Percentiles rank a stretch among this genome's conserved stretches.
phyloP scores from a whole-genome alignment of 2,797 vertebrate genomes.

The Arnoldichthys spilopterus region DNA sequence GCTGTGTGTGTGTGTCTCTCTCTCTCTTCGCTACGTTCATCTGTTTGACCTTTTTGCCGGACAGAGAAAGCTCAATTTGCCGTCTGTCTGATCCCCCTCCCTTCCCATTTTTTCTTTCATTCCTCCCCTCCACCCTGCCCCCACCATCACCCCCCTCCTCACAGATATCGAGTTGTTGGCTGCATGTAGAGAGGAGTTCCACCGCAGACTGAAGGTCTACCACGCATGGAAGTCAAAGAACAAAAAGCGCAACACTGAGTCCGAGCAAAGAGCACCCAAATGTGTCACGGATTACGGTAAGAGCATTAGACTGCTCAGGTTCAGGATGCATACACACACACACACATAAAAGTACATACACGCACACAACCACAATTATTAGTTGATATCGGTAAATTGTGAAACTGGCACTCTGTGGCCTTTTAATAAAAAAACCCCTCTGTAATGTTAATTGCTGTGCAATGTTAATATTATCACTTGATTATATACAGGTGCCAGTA shows the following conservation, averaged over 20 bases:
- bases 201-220: slow-evolving; percentile 96
- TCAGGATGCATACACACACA: background rate
- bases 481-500: too few species aligned
- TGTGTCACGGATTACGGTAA: slow-evolving; percentile 95
- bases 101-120: background rate
- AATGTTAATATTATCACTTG: too few species aligned
- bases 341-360: background rate
- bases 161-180: slow-evolving; percentile 95
- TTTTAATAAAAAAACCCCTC: too few species aligned
- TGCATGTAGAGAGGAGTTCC: slow-evolving; percentile 97
- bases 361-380: too few species aligned
- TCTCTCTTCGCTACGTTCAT: background rate
- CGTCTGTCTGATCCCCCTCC: background rate
- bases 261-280: slow-evolving; percentile 93
- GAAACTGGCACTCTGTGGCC: too few species aligned
- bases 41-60: slow-evolving; percentile 22
- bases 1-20: too few species aligned
- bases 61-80: slow-evolving; percentile 27
- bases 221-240: slow-evolving; percentile 99
- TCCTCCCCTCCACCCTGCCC: background rate
- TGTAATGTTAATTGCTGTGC: too few species aligned
- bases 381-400: too few species aligned
- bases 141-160: too few species aligned
- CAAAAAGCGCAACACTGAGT: slow-evolving; percentile 91
- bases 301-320: slow-evolving; percentile 22